Percentiles rank a stretch among this genome's conserved stretches.
Evolutionary conservation across 2,888 invertebrate species (phyloP).

Genomic region (Zygaena filipendulae): DNA sequence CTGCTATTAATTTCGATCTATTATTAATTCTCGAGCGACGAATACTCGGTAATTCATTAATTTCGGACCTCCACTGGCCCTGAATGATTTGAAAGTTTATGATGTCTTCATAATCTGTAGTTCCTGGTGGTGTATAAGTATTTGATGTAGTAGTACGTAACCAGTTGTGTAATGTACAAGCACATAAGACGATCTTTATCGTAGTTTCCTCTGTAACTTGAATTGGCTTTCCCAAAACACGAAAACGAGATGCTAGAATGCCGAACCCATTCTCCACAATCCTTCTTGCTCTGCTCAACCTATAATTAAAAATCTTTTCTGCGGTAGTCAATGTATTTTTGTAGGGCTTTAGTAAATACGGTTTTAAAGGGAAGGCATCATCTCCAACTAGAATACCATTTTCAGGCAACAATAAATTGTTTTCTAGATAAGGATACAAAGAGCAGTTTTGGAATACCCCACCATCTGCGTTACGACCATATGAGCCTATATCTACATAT

Average conservation of each 20-base stretch:
- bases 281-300: conserved; percentile 13
- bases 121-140: conserved; percentile 8
- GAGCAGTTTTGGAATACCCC: conserved; percentile 11
- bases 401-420: conserved; percentile 12
- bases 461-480: conserved; percentile 13
- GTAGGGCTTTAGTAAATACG: conserved; percentile 12
- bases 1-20: no score
- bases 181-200: no score
- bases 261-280: conserved; percentile 17
- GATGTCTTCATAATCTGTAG: conserved; percentile 9
- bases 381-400: conserved; percentile 12
- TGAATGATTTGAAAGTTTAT: conserved; percentile 12
- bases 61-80: conserved; percentile 15
- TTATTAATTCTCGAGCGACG: no score
- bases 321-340: no score
- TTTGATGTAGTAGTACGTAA: conserved; percentile 9
- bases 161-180: conserved; percentile 14
- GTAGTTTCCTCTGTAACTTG: conserved; percentile 11
- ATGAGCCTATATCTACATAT: conserved; percentile 16
- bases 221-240: conserved; percentile 16
- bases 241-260: conserved; percentile 15
- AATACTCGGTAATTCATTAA: no score
- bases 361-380: conserved; percentile 13
- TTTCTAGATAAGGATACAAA: conserved; percentile 10
- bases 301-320: conserved; percentile 13